A percentile compares a stretch with the other conserved stretches of the same genome.
These are phyloP conservation scores for Lamellibrachia luymesi DNA, from an alignment of 1,140 invertebrate species.

Conservation along the genomic window DNA sequence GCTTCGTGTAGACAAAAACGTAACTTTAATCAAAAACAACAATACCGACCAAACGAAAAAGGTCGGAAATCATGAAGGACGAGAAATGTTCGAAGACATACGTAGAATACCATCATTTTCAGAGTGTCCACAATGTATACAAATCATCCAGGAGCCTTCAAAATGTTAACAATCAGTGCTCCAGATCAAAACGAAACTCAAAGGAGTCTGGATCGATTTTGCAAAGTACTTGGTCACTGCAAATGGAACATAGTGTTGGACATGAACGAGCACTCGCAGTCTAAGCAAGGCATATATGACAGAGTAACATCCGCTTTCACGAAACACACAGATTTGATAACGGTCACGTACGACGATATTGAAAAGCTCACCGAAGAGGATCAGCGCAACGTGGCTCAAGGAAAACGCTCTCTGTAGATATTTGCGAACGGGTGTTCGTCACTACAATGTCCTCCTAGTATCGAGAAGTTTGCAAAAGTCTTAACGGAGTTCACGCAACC, in stretches of 20 bases:
- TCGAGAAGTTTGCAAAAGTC: not conserved
- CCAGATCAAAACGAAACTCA: not conserved
- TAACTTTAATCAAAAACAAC: not conserved
- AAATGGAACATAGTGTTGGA: not conserved
- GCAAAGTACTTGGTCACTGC: not conserved
- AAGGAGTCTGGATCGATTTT: not conserved
- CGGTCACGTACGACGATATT: not conserved
- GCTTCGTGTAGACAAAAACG: not conserved
- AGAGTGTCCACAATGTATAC: not conserved
- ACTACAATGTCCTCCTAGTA: not conserved
- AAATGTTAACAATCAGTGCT: not conserved
- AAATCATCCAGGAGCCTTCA: not conserved
- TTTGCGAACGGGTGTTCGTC: not conserved
- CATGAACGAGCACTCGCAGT: not conserved
- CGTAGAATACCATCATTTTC: not conserved
- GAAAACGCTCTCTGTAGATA: not conserved
- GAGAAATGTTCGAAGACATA: not conserved
- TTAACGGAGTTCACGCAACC: not conserved
- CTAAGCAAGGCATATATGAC: not conserved
- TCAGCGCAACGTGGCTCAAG: not conserved
- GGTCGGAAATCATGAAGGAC: not conserved
- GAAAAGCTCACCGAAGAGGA: not conserved
- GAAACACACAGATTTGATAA: not conserved
- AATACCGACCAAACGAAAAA: not conserved
- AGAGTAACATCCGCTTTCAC: not conserved